phyloP scores from a whole-genome alignment of 2,888 invertebrate genomes.

The Deilephila porcellus region DNA sequence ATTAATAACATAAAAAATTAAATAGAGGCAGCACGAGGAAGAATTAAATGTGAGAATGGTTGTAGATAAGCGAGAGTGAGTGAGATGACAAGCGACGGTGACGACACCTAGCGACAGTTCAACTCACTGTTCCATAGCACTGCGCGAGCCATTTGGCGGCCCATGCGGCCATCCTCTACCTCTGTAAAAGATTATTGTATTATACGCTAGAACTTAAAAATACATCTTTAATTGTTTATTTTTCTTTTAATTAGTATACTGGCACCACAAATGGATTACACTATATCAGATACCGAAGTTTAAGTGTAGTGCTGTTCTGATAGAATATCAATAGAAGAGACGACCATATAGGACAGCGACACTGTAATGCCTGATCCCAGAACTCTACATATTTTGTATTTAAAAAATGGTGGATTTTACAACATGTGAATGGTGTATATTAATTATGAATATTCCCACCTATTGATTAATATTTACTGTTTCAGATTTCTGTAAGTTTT shows the following conservation, averaged over 20 bases:
- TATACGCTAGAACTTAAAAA: slow-evolving; percentile 27
- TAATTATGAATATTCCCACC: no score
- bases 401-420: no score
- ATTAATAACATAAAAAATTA: slow-evolving; percentile 4
- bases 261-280: background rate
- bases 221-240: background rate
- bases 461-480: no score
- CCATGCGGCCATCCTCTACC: slow-evolving; percentile 92
- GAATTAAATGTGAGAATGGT: background rate
- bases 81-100: slow-evolving; percentile 57
- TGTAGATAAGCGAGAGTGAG: slow-evolving; percentile 29
- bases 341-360: no score
- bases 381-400: no score
- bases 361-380: no score
- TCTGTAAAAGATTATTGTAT: slow-evolving; percentile 79
- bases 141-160: slow-evolving; percentile 91
- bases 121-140: slow-evolving; percentile 95
- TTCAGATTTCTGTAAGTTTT: no score
- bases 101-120: slow-evolving; percentile 55
- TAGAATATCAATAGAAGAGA: no score
- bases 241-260: background rate
- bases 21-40: background rate
- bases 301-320: no score
- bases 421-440: no score
- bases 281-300: no score